Base-by-base conservation (phyloP, 1,140 invertebrate genomes). In the Drosophila nikananu region DNA sequence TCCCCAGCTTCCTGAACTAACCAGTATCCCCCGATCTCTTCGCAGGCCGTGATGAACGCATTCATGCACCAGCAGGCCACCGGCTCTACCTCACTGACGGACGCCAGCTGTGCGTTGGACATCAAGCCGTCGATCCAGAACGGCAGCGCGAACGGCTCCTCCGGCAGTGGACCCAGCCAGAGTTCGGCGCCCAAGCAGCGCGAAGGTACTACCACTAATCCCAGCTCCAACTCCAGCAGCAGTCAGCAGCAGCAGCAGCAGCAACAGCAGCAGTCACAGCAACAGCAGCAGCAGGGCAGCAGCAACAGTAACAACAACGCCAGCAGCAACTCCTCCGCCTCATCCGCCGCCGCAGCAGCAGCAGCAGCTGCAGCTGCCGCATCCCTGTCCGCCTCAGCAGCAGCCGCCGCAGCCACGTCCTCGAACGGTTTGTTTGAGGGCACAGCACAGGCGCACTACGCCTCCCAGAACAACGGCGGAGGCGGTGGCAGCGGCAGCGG, bases 101-200 rank as follows among this genome's bases (percentile, higher is more conserved):
- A 93, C 80, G 86, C 92, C 74, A 95, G 92, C 81, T 96, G 94
- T 94, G 96, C 94, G 93, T 94, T 94, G 77, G 95, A 97, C 94
- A 95, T 97, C 72, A 97, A 97, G 92, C 96, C 96, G 19, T 94
- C 94, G 93, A 94, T 95, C 94, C 93, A 93, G 62, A 93, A 93
- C 66, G 94, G 95, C 93, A 83, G 84, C 75, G 83, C 83, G 76
- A 86, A 86, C 62, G 77, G 80, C 77, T 83, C 82, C 80, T 61
- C 70, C 35, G 67, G 52, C 80, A 80, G 65, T 49, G 83, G 81
- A 57, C 79, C 83, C 25, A 59, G 83, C 19, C 86, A 84, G 25
- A 86, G 91, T 8, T 62, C 93, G 93, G 94, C 93, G 87, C 94
- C 93, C 93, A 97, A 97, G 93, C 96, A 97, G 93, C 95, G 96